A percentile compares a stretch with the other conserved stretches of the same genome.
Conservation (phyloP, 2,797 vertebrate genomes). For the Argya squamiceps region DNA sequence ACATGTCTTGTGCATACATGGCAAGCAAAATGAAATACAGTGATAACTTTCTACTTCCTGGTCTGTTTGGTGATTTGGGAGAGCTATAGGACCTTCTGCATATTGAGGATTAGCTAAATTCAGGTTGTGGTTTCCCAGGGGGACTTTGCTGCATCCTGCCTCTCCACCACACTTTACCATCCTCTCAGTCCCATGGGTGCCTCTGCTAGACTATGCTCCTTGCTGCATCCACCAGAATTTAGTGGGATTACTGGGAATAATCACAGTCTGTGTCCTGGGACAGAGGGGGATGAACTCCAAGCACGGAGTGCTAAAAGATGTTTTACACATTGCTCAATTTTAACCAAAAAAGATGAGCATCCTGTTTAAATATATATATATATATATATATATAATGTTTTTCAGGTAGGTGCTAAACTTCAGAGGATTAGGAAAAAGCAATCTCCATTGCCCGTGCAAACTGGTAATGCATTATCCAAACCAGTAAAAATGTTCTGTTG, state of each 20-base stretch:
- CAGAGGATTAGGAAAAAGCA: neutral
- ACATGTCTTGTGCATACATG: accelerated
- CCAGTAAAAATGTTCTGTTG: neutral
- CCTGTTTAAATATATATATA: neutral
- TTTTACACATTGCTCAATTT: neutral
- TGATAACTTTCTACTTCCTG: neutral
- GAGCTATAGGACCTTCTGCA: neutral
- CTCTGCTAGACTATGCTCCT: neutral
- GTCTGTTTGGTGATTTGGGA: neutral
- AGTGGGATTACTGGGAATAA: neutral
- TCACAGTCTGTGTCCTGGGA: neutral
- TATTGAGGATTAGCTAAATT: neutral
- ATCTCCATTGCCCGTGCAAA: neutral
- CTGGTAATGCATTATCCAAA: neutral
- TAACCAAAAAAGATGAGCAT: neutral
- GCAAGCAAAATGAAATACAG: neutral
- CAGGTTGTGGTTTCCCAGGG: neutral
- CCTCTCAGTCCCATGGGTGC: accelerated
- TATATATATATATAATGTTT: neutral
- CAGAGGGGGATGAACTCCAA: neutral
- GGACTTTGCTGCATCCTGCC: neutral
- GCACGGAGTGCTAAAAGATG: neutral
- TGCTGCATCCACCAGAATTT: neutral
- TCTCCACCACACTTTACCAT: neutral
- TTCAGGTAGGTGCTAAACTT: neutral